These are phyloP conservation scores for Neofelis nebulosa DNA, from an alignment of 2,113 vertebrate genomes.

Conservation along the genomic window DNA sequence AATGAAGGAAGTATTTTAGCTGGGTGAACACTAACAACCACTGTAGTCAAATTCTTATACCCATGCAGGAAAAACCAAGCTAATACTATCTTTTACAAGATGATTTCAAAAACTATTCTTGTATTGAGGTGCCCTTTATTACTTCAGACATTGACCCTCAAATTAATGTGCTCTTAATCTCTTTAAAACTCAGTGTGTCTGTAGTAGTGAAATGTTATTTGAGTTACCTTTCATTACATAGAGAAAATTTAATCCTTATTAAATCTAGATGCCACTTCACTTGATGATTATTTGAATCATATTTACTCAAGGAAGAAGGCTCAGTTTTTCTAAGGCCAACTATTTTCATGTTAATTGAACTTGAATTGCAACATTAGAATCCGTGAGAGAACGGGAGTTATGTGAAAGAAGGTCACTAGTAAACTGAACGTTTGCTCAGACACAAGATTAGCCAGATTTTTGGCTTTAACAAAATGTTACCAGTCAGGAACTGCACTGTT, in stretches of 20 bases:
- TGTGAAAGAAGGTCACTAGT: not conserved
- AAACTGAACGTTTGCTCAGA: slow-evolving; percentile 39
- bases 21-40: not conserved
- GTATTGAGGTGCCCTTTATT: not conserved
- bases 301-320: slow-evolving; percentile 56
- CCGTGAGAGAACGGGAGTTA: not conserved
- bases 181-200: slow-evolving; percentile 41
- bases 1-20: not conserved
- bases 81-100: not conserved
- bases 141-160: not conserved
- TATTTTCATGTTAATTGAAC: slow-evolving; percentile 61
- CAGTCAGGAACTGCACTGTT: not conserved
- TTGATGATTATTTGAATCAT: slow-evolving; percentile 52
- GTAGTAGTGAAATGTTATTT: not conserved
- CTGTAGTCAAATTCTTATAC: not conserved
- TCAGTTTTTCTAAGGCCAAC: slow-evolving; percentile 37
- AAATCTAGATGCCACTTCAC: slow-evolving; percentile 52
- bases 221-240: slow-evolving; percentile 48
- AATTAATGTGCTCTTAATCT: not conserved
- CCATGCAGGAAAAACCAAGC: not conserved
- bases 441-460: slow-evolving; percentile 26
- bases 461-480: not conserved
- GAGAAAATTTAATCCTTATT: slow-evolving; percentile 50
- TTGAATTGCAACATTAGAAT: slow-evolving; percentile 25
- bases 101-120: not conserved